Percentiles rank a stretch among this genome's conserved stretches.
These are phyloP conservation scores for Ellobius talpinus DNA, from an alignment of 2,113 vertebrate genomes.

Conservation along the genomic window DNA sequence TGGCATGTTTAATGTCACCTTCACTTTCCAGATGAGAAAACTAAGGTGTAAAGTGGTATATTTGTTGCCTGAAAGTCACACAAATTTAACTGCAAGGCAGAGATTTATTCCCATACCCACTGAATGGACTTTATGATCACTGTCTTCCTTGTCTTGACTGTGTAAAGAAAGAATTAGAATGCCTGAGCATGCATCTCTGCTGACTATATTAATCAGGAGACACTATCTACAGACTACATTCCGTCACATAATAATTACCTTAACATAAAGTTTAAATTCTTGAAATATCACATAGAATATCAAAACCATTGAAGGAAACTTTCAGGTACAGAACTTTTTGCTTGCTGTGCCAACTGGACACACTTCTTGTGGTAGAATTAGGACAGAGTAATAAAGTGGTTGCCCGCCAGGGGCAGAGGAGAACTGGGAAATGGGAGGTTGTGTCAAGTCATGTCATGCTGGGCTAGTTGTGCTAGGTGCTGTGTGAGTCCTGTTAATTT, in stretches of 20 bases:
- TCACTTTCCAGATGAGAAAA: background rate
- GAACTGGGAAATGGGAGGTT: background rate
- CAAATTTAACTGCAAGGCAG: background rate
- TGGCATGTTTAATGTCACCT: background rate
- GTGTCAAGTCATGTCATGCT: background rate
- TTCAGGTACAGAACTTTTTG: background rate
- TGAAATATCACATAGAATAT: background rate
- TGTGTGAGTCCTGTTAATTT: background rate
- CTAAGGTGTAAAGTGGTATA: background rate
- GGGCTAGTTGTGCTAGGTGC: background rate
- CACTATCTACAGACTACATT: background rate
- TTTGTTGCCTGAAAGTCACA: constrained; percentile 1
- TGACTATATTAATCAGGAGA: background rate
- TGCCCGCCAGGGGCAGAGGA: background rate
- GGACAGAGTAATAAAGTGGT: background rate
- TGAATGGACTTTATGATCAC: background rate
- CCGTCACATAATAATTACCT: background rate
- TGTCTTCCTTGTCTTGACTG: background rate
- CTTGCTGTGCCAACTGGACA: background rate
- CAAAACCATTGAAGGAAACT: background rate
- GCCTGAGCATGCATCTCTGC: background rate
- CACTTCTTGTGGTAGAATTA: background rate
- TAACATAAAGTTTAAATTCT: background rate
- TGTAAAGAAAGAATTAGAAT: background rate
- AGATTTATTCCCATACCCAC: background rate